Evolutionary conservation across 1,140 invertebrate species (phyloP).

Genomic region (Bombyx mori): DNA sequence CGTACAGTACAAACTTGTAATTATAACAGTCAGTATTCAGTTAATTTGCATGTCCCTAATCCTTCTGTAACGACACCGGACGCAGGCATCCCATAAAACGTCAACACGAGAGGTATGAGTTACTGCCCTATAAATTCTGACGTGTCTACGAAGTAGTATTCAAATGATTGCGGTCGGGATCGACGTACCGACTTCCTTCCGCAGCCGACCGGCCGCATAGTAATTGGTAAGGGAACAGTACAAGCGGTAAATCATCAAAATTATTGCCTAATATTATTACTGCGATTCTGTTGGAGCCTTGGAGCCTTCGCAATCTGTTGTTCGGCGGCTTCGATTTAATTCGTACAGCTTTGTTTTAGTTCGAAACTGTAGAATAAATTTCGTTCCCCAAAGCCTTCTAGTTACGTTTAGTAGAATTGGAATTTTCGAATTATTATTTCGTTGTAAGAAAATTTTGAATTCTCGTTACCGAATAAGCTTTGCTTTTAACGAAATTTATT

Average conservation of each 20-base stretch:
- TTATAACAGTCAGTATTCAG: conserved; percentile 17
- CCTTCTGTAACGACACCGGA: conserved; percentile 31
- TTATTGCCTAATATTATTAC: conserved; percentile 66
- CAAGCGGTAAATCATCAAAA: conserved; percentile 59
- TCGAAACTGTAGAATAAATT: conserved; percentile 36
- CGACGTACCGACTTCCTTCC: conserved; percentile 61
- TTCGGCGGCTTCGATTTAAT: conserved; percentile 43
- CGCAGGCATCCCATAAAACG: conserved; percentile 48
- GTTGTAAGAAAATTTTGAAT: too few species aligned
- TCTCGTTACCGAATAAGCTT: not conserved
- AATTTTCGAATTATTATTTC: not conserved
- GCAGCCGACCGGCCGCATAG: conserved; percentile 48
- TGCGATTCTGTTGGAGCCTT: conserved; percentile 35
- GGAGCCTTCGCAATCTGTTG: conserved; percentile 52
- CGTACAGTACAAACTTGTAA: conserved; percentile 12
- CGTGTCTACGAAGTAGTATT: conserved; percentile 56
- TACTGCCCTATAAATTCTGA: conserved; percentile 54
- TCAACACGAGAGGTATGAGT: conserved; percentile 46
- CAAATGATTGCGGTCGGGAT: conserved; percentile 60
- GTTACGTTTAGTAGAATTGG: conserved; percentile 14
- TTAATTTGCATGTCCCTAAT: conserved; percentile 39
- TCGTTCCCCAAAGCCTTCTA: conserved; percentile 23
- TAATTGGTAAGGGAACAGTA: conserved; percentile 53
- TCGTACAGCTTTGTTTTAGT: conserved; percentile 53
- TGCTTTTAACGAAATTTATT: not conserved